phyloP scores from a whole-genome alignment of 2,797 vertebrate species.

The Clamator glandarius region DNA sequence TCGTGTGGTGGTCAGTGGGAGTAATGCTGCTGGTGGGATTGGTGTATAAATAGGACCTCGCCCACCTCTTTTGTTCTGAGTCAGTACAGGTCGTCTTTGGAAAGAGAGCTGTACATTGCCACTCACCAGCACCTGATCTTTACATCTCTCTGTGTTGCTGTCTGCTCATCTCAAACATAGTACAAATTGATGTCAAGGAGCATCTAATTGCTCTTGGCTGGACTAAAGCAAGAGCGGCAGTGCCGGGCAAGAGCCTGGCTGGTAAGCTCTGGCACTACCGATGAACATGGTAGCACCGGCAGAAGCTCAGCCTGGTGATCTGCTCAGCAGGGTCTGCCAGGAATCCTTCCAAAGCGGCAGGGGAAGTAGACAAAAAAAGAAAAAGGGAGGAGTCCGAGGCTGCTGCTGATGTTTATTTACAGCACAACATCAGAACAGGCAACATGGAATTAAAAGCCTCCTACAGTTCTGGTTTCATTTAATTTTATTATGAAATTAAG shows the following conservation, averaged over 20 bases:
- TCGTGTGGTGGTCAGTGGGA: background rate
- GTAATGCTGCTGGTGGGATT: background rate
- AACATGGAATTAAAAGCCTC: conserved; percentile 18
- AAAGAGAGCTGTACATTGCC: background rate
- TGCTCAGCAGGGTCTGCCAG: background rate
- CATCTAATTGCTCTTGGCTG: background rate
- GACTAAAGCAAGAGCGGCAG: background rate
- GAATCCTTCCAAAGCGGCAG: background rate
- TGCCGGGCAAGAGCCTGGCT: background rate
- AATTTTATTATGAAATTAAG: background rate
- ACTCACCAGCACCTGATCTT: background rate
- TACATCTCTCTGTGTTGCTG: background rate
- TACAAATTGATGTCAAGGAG: rapidly evolving
- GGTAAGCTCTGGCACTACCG: background rate
- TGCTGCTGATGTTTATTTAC: background rate
- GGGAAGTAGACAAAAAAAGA: no score
- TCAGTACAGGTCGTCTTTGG: background rate
- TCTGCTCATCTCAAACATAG: rapidly evolving
- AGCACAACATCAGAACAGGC: background rate
- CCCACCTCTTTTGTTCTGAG: background rate
- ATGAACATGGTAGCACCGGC: background rate
- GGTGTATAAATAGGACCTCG: background rate
- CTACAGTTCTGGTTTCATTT: background rate
- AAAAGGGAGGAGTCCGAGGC: background rate
- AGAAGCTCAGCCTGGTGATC: background rate